phyloP scores from a whole-genome alignment of 2,797 vertebrate genomes.

The Stomatorhinus walkeri region DNA sequence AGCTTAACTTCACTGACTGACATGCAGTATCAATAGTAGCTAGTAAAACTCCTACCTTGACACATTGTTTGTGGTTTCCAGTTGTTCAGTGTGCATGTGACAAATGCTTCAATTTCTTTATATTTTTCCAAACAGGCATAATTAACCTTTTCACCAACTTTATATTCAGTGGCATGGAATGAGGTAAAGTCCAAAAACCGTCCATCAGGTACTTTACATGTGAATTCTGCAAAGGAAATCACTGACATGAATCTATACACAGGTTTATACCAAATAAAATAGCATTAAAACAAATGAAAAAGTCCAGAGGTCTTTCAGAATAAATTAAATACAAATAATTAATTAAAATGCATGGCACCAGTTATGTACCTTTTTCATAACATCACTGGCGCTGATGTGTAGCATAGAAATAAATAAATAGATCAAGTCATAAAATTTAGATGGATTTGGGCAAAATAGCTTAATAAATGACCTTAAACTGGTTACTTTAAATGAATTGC shows the following conservation, averaged over 20 bases:
- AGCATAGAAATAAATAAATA: not conserved
- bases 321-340: not conserved
- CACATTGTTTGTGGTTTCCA: not conserved
- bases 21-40: not conserved
- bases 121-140: rapidly evolving
- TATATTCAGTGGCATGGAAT: not conserved
- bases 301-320: not conserved
- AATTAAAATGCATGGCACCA: not conserved
- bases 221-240: not conserved
- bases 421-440: not conserved
- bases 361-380: not conserved
- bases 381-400: not conserved
- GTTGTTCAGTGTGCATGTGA: not conserved
- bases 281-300: not conserved
- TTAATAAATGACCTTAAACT: not conserved
- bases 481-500: not conserved
- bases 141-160: not conserved
- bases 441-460: not conserved
- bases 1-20: not conserved
- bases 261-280: not conserved
- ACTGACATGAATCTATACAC: not conserved
- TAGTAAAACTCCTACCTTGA: not conserved
- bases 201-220: not conserved
- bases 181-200: not conserved
- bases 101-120: rapidly evolving